A percentile compares a stretch with the other conserved stretches of the same genome.
These are phyloP conservation scores for Cichladusa arquata DNA, from an alignment of 2,113 vertebrate genomes.

Conservation along the genomic window DNA sequence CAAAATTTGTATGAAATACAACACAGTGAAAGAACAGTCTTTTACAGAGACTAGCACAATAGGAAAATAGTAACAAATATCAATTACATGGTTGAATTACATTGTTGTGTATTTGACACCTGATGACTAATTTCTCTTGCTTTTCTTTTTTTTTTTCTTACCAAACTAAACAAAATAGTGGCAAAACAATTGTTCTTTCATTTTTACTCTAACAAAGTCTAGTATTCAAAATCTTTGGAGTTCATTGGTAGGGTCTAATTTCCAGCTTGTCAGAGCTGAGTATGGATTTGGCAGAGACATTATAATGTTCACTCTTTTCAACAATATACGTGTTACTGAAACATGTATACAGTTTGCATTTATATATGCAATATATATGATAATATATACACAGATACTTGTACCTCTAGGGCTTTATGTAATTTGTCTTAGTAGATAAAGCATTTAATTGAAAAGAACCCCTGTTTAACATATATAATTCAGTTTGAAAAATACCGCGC, in stretches of 20 bases:
- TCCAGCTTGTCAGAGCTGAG: neutral
- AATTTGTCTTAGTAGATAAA: neutral
- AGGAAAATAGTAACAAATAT: neutral
- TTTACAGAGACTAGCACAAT: neutral
- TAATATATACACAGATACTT: neutral
- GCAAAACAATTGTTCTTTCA: neutral
- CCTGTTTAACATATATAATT: neutral
- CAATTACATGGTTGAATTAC: neutral
- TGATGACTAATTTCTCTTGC: neutral
- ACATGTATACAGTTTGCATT: neutral
- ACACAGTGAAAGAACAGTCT: neutral
- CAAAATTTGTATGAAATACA: neutral
- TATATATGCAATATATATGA: neutral
- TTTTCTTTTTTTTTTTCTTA: neutral
- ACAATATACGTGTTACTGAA: neutral
- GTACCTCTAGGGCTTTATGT: neutral
- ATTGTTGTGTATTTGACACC: neutral
- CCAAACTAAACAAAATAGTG: neutral
- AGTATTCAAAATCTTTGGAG: neutral
- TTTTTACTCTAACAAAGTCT: neutral
- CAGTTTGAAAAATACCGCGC: neutral
- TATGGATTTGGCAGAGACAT: neutral
- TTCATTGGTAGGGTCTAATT: neutral
- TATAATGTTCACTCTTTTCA: neutral
- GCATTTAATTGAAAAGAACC: neutral